Conservation (phyloP, 2,113 vertebrate genomes). For the Semicossyphus pulcher region DNA sequence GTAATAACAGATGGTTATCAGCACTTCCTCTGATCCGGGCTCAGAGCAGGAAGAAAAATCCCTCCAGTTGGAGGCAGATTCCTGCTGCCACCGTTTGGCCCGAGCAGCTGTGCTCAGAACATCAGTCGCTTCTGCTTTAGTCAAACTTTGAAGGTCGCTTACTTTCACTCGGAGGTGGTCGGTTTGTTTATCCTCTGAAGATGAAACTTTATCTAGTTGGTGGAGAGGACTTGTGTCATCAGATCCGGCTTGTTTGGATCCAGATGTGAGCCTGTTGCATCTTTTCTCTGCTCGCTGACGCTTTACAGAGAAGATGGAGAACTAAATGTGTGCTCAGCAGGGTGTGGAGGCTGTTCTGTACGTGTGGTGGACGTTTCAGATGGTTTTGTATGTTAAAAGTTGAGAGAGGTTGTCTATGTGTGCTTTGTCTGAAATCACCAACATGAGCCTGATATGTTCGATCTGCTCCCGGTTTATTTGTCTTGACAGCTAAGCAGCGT, state of each 20-base stretch:
- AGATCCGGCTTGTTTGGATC: background rate
- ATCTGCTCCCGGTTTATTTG: too few species aligned
- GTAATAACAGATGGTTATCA: slow-evolving; percentile 50
- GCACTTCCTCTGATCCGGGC: slow-evolving; percentile 24
- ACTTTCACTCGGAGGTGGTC: too few species aligned
- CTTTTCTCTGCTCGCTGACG: too few species aligned
- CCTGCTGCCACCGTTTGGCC: background rate
- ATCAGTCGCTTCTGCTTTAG: background rate
- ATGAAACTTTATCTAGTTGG: background rate
- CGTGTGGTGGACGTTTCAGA: slow-evolving; percentile 16
- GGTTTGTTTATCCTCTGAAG: background rate
- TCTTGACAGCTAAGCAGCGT: too few species aligned
- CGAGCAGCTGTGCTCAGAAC: slow-evolving; percentile 8
- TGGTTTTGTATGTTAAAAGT: slow-evolving; percentile 14
- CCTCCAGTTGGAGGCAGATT: slow-evolving; percentile 19
- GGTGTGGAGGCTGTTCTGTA: background rate
- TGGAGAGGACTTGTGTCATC: background rate
- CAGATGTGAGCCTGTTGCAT: too few species aligned
- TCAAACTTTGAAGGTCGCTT: background rate
- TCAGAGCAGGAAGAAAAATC: slow-evolving; percentile 3
- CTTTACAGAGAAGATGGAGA: too few species aligned
- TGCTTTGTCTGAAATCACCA: background rate
- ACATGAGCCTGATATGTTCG: too few species aligned
- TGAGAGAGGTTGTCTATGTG: background rate
- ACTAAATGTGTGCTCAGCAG: background rate